Evolutionary conservation across 1,140 invertebrate genomes (phyloP).

Genomic region (Drosophila kurseongensis): DNA sequence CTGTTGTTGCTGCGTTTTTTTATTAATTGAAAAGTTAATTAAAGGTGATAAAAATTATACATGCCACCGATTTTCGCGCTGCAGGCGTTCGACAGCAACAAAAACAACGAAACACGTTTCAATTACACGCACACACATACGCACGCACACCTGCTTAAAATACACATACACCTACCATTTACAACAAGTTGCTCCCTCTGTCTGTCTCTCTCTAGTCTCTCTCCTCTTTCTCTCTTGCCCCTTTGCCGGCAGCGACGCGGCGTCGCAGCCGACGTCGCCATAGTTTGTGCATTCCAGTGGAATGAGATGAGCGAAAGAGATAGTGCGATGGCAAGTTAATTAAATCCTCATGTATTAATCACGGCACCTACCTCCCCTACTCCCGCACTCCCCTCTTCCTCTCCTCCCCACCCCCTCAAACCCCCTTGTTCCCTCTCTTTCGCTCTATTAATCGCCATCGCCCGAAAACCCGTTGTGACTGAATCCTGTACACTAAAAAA

Average conservation of each 20-base stretch:
- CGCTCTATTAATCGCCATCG: slow-evolving; percentile 75
- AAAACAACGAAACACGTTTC: slow-evolving; percentile 71
- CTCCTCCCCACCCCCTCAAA: neutral
- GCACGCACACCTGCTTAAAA: slow-evolving; percentile 40
- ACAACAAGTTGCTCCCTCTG: slow-evolving; percentile 64
- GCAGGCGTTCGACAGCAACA: slow-evolving; percentile 69
- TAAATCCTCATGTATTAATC: slow-evolving; percentile 84
- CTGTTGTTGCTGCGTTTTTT: slow-evolving; percentile 62
- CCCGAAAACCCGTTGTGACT: slow-evolving; percentile 54
- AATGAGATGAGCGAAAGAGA: slow-evolving; percentile 60
- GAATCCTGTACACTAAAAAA: slow-evolving; percentile 21
- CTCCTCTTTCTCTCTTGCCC: neutral
- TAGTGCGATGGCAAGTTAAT: slow-evolving; percentile 74
- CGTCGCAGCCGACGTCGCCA: slow-evolving; percentile 55
- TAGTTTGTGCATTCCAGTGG: slow-evolving; percentile 69
- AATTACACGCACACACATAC: slow-evolving; percentile 67
- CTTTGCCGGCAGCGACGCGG: neutral
- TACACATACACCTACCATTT: slow-evolving; percentile 59
- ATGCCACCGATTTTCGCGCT: slow-evolving; percentile 84
- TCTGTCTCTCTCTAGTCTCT: slow-evolving; percentile 1
- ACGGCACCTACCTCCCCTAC: slow-evolving; percentile 62
- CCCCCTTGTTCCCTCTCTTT: slow-evolving; percentile 1
- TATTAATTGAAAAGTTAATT: slow-evolving; percentile 84
- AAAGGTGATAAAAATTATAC: slow-evolving; percentile 84
- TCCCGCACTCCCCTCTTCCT: no score